Percentiles rank a stretch among this genome's conserved stretches.
These are phyloP conservation scores for Andrena minutula DNA, from an alignment of 2,888 invertebrate genomes.

Conservation along the genomic window DNA sequence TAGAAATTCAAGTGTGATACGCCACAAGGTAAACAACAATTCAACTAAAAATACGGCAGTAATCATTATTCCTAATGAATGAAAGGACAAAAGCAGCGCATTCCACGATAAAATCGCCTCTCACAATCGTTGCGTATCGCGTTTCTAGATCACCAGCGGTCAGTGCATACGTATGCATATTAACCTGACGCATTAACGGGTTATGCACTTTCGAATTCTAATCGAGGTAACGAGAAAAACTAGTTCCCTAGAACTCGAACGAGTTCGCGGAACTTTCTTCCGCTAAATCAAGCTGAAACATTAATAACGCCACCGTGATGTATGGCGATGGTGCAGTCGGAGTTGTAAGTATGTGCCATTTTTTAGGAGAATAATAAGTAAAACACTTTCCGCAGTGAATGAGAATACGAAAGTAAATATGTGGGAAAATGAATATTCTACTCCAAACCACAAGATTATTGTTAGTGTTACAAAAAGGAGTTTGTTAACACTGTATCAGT, in stretches of 20 bases:
- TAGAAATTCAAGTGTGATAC: background rate
- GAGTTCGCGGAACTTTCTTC: conserved; percentile 49
- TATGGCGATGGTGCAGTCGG: background rate
- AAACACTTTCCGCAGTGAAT: background rate
- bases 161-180: conserved; percentile 23
- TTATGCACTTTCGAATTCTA: conserved; percentile 48
- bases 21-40: background rate
- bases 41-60: background rate
- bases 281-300: conserved; percentile 5
- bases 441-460: too few relatives aligned
- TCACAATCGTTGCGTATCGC: conserved; percentile 6
- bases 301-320: conserved; percentile 3
- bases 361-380: background rate
- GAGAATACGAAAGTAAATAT: background rate
- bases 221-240: conserved; percentile 38
- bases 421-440: background rate
- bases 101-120: conserved; percentile 7
- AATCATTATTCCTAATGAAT: conserved; percentile 12
- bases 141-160: conserved; percentile 29
- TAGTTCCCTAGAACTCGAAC: conserved; percentile 27
- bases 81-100: background rate
- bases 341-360: background rate
- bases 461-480: too few relatives aligned
- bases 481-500: too few relatives aligned
- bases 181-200: conserved; percentile 33